A percentile compares a stretch with the other conserved stretches of the same genome.
Conservation (phyloP, 2,797 vertebrate genomes). For the Loris lydekkerianus region DNA sequence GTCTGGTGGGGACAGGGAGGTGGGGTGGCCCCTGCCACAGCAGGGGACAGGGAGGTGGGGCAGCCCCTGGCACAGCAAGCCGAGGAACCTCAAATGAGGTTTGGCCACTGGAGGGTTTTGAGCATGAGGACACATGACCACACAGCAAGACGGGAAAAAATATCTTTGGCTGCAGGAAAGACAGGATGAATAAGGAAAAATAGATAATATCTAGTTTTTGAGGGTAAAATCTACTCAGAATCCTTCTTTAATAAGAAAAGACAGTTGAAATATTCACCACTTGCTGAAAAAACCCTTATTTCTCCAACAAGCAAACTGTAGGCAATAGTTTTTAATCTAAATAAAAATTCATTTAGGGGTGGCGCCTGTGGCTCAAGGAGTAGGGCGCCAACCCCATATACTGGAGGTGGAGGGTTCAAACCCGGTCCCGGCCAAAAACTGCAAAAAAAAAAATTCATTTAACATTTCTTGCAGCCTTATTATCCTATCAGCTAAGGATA, state of each 20-base stretch:
- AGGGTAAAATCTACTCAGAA: constrained; percentile 13
- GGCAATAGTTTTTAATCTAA: constrained; percentile 28
- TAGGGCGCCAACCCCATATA: too few species aligned
- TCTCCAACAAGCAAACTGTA: not conserved
- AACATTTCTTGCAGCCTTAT: not conserved
- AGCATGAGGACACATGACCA: not conserved
- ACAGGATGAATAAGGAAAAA: not conserved
- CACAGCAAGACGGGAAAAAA: not conserved
- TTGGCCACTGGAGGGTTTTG: not conserved
- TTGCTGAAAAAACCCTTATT: not conserved
- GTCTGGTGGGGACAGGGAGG: not conserved
- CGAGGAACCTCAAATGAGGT: not conserved
- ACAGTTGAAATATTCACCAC: not conserved
- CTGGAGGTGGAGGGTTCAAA: too few species aligned
- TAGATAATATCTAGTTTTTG: not conserved
- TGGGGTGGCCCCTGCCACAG: not conserved
- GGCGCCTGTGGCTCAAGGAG: too few species aligned
- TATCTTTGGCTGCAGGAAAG: not conserved
- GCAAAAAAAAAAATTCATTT: constrained; percentile 15
- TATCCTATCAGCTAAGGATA: constrained; percentile 7
- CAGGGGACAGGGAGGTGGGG: not conserved
- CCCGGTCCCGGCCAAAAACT: too few species aligned
- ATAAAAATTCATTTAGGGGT: constrained; percentile 14
- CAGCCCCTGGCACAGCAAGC: not conserved
- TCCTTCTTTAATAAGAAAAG: not conserved